phyloP scores from a whole-genome alignment of 2,797 vertebrate genomes.

The Spheniscus humboldti region DNA sequence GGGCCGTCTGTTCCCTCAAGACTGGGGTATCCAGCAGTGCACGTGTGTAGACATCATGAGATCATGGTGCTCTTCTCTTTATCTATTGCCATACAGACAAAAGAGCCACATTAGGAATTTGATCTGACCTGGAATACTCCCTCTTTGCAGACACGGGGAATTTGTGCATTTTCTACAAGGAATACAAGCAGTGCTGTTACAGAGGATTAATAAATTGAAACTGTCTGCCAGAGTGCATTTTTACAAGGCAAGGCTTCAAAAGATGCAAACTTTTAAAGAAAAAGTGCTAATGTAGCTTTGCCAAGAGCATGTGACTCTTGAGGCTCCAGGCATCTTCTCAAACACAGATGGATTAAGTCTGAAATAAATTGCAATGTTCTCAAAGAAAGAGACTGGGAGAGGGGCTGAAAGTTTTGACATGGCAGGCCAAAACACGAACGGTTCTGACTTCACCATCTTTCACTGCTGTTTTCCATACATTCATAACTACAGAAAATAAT shows the following conservation, averaged over 20 bases:
- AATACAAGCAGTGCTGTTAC: background rate
- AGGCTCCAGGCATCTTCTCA: background rate
- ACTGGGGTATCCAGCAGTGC: background rate
- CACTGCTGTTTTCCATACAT: background rate
- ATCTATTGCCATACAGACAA: background rate
- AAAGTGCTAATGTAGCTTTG: background rate
- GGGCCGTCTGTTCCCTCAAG: background rate
- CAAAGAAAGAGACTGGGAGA: background rate
- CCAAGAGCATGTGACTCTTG: background rate
- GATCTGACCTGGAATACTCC: background rate
- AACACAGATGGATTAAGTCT: background rate
- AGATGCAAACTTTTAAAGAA: background rate
- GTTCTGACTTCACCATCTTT: background rate
- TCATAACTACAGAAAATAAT: background rate
- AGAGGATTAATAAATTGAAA: background rate
- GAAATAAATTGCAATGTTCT: background rate
- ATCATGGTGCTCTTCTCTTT: background rate
- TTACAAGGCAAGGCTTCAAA: background rate
- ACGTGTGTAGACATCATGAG: fast-evolving
- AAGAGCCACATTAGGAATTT: background rate
- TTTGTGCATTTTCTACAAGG: background rate
- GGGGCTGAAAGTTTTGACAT: background rate
- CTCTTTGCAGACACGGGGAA: background rate
- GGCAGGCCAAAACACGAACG: background rate
- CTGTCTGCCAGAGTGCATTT: background rate